phyloP scores from a whole-genome alignment of 2,888 invertebrate species.

The Cetonia aurata region DNA sequence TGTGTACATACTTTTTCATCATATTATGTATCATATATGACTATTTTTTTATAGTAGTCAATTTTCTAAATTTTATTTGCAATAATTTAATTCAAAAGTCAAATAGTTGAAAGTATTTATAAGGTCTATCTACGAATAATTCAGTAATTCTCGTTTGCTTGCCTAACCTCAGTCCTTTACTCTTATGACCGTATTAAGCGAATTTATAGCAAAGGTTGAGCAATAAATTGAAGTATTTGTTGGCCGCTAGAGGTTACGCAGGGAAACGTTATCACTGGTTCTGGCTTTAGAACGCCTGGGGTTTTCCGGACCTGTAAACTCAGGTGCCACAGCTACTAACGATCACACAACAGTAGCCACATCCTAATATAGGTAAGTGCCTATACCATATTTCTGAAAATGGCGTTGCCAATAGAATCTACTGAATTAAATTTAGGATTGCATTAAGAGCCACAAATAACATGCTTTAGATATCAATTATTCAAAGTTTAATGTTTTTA shows the following conservation, averaged over 20 bases:
- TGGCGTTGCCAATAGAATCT: constrained; percentile 38
- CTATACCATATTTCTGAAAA: constrained; percentile 41
- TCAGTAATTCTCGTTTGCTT: too few relatives aligned
- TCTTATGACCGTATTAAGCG: constrained; percentile 56
- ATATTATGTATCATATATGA: too few relatives aligned
- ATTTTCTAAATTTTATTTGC: too few relatives aligned
- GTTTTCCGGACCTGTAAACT: constrained; percentile 57
- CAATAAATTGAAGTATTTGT: constrained; percentile 63
- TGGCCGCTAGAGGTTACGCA: constrained; percentile 56
- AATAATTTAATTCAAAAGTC: too few relatives aligned
- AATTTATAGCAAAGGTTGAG: constrained; percentile 56
- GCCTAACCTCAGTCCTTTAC: constrained; percentile 42
- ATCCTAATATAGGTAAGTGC: constrained; percentile 53
- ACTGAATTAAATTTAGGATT: constrained; percentile 36
- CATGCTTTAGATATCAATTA: too few relatives aligned
- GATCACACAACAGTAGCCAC: constrained; percentile 54
- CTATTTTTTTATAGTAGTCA: too few relatives aligned
- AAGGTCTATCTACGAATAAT: too few relatives aligned
- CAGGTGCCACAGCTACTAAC: constrained; percentile 63
- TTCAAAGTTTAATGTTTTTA: too few relatives aligned
- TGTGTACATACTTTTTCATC: too few relatives aligned
- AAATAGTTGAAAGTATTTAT: too few relatives aligned
- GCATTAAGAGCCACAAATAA: constrained; percentile 15
- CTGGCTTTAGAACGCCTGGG: constrained; percentile 46
- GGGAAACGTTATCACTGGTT: constrained; percentile 51